Evolutionary conservation across 2,113 vertebrate genomes (phyloP), one percentile per base, ranked within the genome.

Genomic region (Pluvianellus socialis): DNA sequence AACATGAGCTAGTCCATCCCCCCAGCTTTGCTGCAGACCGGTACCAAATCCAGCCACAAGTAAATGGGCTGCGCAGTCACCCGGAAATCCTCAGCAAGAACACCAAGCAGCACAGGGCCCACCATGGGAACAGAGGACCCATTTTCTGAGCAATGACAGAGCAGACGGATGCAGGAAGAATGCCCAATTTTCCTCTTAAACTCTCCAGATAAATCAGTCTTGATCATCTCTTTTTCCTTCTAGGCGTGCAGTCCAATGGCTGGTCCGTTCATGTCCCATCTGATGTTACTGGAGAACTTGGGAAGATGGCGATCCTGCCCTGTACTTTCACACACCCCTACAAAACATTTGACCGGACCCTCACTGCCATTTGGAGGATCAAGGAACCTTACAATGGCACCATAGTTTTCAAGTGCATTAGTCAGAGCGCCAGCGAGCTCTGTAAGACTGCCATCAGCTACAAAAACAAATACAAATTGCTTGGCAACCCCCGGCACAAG

Each of bases 251-350:
- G 2, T 97, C 98, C 22, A 99, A 98, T 33, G 97, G 98, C 82
- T 99, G 99, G 99, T 98, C 98, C 8, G 98, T 99, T 93, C 98
- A 98, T 0, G 98, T 99, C 42, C 98, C 98, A 0, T 76, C 98
- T 1, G 99, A 99, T 67, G 98, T 99, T 2, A 98, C 98, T 1
- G 99, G 98, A 3, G 98, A 98, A 4, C 98, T 98, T 5, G 99
- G 99, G 35, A 99, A 99, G 95, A 98, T 97, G 1, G 98, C 98
- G 6, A 97, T 99, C 77, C 98, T 99, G 92, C 98, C 99, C 70
- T 99, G 99, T 95, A 98, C 98, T 50, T 99, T 99, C 97, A 99
- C 98, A 45, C 99, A 99, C 95, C 99, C 99, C 2, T 98, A 99
- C 95, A 98, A 98, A 92, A 98, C 97, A 13, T 98, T 99, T 72